Conservation (phyloP, 2,888 invertebrate genomes). For the Lysandra bellargus region DNA sequence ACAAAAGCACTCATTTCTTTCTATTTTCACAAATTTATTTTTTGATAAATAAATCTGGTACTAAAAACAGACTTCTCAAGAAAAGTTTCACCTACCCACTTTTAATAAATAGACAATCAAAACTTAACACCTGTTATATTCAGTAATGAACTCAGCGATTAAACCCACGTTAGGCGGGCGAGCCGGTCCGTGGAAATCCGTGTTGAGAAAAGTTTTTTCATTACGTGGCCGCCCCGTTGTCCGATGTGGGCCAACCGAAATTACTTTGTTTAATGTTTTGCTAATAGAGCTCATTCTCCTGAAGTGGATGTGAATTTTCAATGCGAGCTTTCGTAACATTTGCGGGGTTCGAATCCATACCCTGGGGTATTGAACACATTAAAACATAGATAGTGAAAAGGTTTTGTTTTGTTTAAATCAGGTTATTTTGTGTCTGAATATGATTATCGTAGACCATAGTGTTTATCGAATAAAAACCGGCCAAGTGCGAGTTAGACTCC, state of each 20-base stretch:
- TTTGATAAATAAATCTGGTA: too few species aligned
- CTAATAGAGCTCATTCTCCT: constrained; percentile 24
- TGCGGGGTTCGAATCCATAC: neutral
- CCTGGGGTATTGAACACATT: neutral
- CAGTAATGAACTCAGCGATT: neutral
- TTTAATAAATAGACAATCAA: neutral
- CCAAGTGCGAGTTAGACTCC: too few species aligned
- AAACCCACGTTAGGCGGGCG: neutral
- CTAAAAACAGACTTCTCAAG: neutral
- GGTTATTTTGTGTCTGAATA: neutral
- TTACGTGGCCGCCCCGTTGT: constrained; percentile 34
- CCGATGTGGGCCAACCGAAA: constrained; percentile 21
- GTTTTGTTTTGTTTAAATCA: neutral
- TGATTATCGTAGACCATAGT: neutral
- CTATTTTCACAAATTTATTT: too few species aligned
- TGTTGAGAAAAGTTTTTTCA: constrained; percentile 40
- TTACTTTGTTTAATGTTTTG: constrained; percentile 27
- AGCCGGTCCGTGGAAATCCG: neutral
- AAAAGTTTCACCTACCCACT: neutral
- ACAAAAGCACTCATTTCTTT: too few species aligned
- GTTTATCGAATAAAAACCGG: neutral
- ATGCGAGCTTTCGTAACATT: constrained; percentile 3
- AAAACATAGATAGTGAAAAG: neutral
- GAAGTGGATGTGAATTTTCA: constrained; percentile 20
- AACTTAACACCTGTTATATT: neutral